Evolutionary conservation across 2,888 invertebrate genomes (phyloP), one percentile per base, ranked within the genome.

Genomic region (Leuctra nigra): DNA sequence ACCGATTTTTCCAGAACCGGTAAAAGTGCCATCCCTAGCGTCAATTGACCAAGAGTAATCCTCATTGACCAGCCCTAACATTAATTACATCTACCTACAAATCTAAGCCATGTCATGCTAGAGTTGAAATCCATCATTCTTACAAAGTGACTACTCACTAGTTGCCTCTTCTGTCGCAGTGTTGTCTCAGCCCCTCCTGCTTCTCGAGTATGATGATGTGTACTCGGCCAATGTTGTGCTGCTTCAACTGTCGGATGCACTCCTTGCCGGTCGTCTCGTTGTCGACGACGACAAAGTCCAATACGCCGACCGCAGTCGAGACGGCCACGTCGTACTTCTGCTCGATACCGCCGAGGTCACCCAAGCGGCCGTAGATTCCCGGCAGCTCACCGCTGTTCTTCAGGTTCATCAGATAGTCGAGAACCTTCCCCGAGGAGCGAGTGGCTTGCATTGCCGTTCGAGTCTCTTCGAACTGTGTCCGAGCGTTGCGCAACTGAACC

Each of bases 321-420:
- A 98, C 85, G 1, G 98, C 98, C 0, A 95, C 84, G 71, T 99
- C 98, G 71, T 92, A 99, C 70, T 89, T 91, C 13, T 77, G 73
- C 69, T 95, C 92, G 62, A 99, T 96, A 0, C 86, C 93, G 11
- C 97, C 99, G 29, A 99, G 79, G 70, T 98, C 96, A 6, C 98
- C 98, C 77, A 97, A 73, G 71, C 97, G 78, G 0, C 97, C 97
- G 67, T 86, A 83, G 61, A 97, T 83, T 7, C 97, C 97, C 0
- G 85, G 82, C 14, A 97, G 71, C 33, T 78, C 77, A 0, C 96
- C 95, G 39, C 81, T 79, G 1, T 73, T 74, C 70, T 95, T 94
- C 67, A 90, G 84, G 18, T 79, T 80, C 86, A 94, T 89, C 2
- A 98, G 73, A 7, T 86, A 44, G 35, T 58, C 55, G 2, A 60